phyloP scores from a whole-genome alignment of 92 coral and sea anemone species.

The Isaurus tuberculatus region DNA sequence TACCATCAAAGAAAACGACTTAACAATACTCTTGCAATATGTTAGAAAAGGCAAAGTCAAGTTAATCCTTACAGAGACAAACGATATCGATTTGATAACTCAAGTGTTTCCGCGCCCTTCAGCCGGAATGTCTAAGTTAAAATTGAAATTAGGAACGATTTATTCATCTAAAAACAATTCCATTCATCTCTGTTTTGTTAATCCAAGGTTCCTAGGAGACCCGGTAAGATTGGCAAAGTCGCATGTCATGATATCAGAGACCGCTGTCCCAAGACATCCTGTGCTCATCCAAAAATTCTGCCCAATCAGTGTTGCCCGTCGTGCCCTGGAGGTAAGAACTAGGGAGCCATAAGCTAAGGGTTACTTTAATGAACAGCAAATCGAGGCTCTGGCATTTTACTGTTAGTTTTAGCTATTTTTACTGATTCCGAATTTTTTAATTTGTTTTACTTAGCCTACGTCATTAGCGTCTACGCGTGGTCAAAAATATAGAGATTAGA shows the following conservation, averaged over 20 bases:
- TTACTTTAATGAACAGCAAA: too few relatives aligned
- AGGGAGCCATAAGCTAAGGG: too few relatives aligned
- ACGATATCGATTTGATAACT: neutral
- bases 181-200: neutral
- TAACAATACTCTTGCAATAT: neutral
- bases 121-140: neutral
- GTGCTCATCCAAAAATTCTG: slow-evolving; percentile 72
- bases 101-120: slow-evolving; percentile 1
- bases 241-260: slow-evolving; percentile 72
- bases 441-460: too few relatives aligned
- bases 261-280: slow-evolving; percentile 88
- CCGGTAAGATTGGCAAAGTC: slow-evolving; percentile 69
- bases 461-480: too few relatives aligned
- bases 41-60: neutral
- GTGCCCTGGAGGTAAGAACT: slow-evolving; percentile 75
- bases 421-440: too few relatives aligned
- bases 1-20: neutral
- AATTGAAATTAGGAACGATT: neutral
- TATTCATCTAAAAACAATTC: neutral
- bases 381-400: too few relatives aligned
- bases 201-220: slow-evolving; percentile 64
- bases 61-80: neutral
- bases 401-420: too few relatives aligned
- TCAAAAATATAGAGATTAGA: too few relatives aligned
- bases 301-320: slow-evolving; percentile 80